Base-by-base conservation (phyloP, 2,888 invertebrate genomes). In the Saturnia pavonia region DNA sequence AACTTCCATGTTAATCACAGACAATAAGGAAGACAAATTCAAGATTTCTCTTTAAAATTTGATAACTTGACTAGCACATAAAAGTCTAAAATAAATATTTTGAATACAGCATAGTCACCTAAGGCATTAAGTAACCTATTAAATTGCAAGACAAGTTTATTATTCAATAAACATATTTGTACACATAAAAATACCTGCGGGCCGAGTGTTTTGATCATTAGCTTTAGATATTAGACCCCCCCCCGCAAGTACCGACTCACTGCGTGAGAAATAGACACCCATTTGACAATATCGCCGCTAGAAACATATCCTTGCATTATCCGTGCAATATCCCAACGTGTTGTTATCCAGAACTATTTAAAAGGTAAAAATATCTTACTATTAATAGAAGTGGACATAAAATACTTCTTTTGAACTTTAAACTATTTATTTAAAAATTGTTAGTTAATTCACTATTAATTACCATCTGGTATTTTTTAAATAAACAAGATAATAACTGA, bases 201-300 rank as follows among this genome's bases (percentile, higher is more conserved):
- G 80, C 82, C 82, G 84, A 87, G 84, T 88, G 85, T 86, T 88
- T 88, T 85, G 88, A 88, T 90, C 86, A 89, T 89, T 88, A 88
- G 85, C 85, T 82, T 82, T 81, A 84, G 87, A 88, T 88, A 88
- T 88, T 89, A 89, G 87, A 88, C 84, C 86, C 85, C 87, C 84
- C 86, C 85, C 87, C 84, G 82, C 84, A 84, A 88, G 87, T 85
- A 87, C 79, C 80, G 83, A 72, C 85, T 87, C 90, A 89, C 90
- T 88, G 89, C 78, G 90, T 90, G 90, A 91, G 87, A 91, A 88
- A 91, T 91, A 83, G 88, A 81, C 81, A 80, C 80, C 83, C 85
- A 90, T 91, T 90, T 89, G 88, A 89, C 87, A 88, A 87, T 87
- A 90, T 88, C 86, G 82, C 84, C 84, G 84, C 81, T 81, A 85